Percentiles rank a stretch among this genome's conserved stretches.
Conservation (phyloP, 1,140 invertebrate species). For the Nasonia vitripennis region DNA sequence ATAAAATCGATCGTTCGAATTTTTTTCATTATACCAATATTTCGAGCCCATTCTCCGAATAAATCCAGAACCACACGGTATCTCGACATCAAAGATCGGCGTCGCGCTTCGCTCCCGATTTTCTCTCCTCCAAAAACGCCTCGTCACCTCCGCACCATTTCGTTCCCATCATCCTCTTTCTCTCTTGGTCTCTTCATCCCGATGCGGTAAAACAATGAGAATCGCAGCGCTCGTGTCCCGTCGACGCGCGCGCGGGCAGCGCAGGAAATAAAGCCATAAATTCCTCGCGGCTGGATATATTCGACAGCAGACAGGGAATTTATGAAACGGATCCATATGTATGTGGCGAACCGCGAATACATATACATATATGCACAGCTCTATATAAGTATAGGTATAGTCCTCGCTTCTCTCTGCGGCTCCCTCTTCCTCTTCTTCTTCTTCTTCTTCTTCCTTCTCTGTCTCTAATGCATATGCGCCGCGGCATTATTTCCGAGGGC, state of each 20-base stretch:
- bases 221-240: background rate
- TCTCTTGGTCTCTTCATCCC: background rate
- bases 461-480: background rate
- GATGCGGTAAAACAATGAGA: constrained; percentile 26
- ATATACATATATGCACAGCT: background rate
- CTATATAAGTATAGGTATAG: background rate
- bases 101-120: background rate
- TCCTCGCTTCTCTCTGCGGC: background rate
- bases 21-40: background rate
- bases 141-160: background rate
- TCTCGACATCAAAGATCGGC: background rate
- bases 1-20: background rate
- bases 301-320: background rate
- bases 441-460: no score
- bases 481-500: background rate
- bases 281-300: constrained; percentile 2
- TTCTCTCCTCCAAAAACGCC: background rate
- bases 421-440: no score
- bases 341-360: background rate
- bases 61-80: background rate
- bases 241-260: background rate
- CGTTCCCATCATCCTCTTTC: background rate
- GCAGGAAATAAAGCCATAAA: constrained; percentile 43
- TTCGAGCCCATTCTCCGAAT: background rate
- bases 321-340: background rate